These are phyloP conservation scores for Sceliomorpha sp. DNA, from an alignment of 2,888 invertebrate genomes.

Conservation along the genomic window DNA sequence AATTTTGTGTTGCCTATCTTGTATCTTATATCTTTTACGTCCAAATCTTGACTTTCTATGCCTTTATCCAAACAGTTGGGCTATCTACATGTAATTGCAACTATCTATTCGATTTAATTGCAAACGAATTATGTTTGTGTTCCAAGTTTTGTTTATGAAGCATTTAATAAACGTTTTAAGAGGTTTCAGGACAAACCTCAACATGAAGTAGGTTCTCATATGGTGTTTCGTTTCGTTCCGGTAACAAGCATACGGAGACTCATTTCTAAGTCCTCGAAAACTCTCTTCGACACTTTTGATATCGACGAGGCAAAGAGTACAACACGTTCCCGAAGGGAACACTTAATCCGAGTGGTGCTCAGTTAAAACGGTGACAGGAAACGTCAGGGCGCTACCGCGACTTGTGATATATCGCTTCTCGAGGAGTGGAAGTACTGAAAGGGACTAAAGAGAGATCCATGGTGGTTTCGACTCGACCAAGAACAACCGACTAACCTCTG, in stretches of 20 bases:
- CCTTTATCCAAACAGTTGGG: too few relatives aligned
- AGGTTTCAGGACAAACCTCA: too few relatives aligned
- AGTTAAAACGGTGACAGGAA: constrained; percentile 75
- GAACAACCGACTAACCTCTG: constrained; percentile 53
- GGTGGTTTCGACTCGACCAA: constrained; percentile 59
- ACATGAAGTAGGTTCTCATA: neutral
- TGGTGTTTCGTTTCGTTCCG: constrained; percentile 26
- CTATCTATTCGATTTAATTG: too few relatives aligned
- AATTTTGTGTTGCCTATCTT: too few relatives aligned
- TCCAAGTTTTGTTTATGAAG: too few relatives aligned
- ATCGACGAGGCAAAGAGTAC: constrained; percentile 66
- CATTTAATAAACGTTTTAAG: too few relatives aligned
- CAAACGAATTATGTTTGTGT: too few relatives aligned
- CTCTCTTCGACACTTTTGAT: constrained; percentile 49
- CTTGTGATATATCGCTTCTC: constrained; percentile 58
- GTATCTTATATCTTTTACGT: too few relatives aligned
- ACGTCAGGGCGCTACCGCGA: constrained; percentile 66
- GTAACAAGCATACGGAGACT: constrained; percentile 44
- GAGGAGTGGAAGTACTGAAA: constrained; percentile 58
- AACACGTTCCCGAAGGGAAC: constrained; percentile 67
- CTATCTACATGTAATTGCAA: too few relatives aligned
- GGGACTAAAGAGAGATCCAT: constrained; percentile 50
- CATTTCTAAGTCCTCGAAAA: constrained; percentile 35
- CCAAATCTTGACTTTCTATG: too few relatives aligned
- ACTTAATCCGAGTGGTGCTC: constrained; percentile 76